Evolutionary conservation across 2,888 invertebrate species (phyloP).

Genomic region (Hydriomena furcata): DNA sequence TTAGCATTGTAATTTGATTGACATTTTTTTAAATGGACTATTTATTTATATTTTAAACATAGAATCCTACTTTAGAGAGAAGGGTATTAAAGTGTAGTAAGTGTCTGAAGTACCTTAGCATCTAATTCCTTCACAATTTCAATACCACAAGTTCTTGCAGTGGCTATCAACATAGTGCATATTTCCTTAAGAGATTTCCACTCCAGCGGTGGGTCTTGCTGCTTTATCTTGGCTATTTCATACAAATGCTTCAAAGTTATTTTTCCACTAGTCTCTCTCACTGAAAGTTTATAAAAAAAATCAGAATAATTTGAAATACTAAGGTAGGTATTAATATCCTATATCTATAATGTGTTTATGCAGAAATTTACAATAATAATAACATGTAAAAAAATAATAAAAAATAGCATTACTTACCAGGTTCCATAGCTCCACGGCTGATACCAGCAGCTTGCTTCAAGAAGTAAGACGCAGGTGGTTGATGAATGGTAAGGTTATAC

Average conservation of each 20-base stretch:
- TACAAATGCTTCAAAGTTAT: constrained; percentile 97
- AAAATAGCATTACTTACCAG: constrained; percentile 47
- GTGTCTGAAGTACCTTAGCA: constrained; percentile 84
- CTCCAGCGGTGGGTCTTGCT: constrained; percentile 90
- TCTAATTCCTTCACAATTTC: constrained; percentile 91
- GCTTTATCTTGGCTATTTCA: constrained; percentile 98
- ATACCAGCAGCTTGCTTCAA: constrained; percentile 98
- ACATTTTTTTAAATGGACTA: no score
- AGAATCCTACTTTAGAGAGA: no score
- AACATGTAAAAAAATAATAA: background rate
- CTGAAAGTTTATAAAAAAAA: constrained; percentile 66
- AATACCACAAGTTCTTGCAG: constrained; percentile 92
- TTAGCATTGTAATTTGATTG: no score
- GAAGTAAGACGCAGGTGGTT: constrained; percentile 95
- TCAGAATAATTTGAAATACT: no score
- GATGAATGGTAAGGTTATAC: constrained; percentile 91
- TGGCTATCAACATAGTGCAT: constrained; percentile 90
- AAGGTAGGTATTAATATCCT: no score
- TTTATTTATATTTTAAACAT: no score
- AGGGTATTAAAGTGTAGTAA: no score
- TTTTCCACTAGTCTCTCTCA: constrained; percentile 92
- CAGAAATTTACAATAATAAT: background rate
- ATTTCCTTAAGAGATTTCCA: constrained; percentile 87
- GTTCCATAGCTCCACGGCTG: constrained; percentile 89
- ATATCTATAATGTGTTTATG: no score